Conservation (phyloP, 92 coral and sea anemone genomes). For the Chrysogorgia sp. region DNA sequence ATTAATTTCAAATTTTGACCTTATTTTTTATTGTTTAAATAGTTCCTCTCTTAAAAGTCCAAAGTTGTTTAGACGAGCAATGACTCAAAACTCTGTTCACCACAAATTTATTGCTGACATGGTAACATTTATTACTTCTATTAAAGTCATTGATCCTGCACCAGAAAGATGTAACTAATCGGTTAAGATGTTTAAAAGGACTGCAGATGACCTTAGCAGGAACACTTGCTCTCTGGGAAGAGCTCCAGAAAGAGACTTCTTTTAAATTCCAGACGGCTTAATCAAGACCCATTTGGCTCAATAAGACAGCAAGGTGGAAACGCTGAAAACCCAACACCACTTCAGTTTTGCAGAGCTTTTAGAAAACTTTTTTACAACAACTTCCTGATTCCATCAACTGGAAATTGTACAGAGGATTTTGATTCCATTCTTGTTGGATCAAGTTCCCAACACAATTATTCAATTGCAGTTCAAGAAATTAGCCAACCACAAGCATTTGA, state of each 20-base stretch:
- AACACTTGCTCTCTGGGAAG: not conserved
- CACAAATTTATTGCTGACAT: conserved; percentile 1
- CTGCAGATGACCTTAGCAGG: not conserved
- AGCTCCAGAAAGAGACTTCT: not conserved
- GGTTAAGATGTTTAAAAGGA: not conserved
- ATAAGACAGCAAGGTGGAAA: conserved; percentile 17
- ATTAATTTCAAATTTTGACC: conserved; percentile 15
- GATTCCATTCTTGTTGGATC: not conserved
- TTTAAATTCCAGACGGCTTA: conserved; percentile 13
- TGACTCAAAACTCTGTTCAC: conserved; percentile 5
- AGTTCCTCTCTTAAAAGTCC: not conserved
- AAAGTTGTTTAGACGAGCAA: not conserved
- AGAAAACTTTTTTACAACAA: conserved; percentile 14
- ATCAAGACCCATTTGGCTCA: conserved; percentile 33
- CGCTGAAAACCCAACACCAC: conserved; percentile 30
- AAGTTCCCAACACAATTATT: not conserved
- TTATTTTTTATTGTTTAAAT: conserved; percentile 10
- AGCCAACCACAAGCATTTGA: not conserved
- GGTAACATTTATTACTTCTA: not conserved
- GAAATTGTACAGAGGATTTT: conserved; percentile 10
- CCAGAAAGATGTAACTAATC: not conserved
- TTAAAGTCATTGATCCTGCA: conserved; percentile 3
- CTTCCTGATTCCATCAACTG: not conserved
- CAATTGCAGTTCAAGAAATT: too few relatives aligned
- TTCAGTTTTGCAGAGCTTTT: conserved; percentile 19